A percentile compares a stretch with the other conserved stretches of the same genome.
Evolutionary conservation across 2,113 vertebrate genomes (phyloP).

Genomic region (Otus sunia): DNA sequence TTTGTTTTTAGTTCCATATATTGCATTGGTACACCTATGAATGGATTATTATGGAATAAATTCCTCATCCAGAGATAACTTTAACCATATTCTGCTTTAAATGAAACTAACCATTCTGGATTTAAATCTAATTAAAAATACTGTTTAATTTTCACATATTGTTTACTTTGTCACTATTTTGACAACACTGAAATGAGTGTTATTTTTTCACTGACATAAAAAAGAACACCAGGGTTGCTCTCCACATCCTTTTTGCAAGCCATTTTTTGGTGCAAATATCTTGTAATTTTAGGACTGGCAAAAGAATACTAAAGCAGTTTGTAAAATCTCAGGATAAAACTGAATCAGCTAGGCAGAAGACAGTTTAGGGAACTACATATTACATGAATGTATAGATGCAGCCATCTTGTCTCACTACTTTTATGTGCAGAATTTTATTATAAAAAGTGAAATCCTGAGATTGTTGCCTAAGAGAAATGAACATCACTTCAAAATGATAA

Average conservation of each 20-base stretch:
- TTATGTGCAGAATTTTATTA: background rate
- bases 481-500: fast-evolving
- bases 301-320: background rate
- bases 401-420: background rate
- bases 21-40: background rate
- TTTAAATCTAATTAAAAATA: background rate
- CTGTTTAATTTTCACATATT: background rate
- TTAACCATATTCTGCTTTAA: background rate
- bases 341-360: background rate
- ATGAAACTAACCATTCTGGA: background rate
- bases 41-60: background rate
- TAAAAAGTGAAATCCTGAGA: background rate
- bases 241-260: background rate
- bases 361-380: background rate
- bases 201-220: background rate
- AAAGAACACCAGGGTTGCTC: background rate
- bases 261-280: background rate
- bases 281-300: background rate
- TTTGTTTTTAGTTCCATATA: background rate
- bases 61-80: background rate
- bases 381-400: background rate
- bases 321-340: background rate
- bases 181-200: background rate
- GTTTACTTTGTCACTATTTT: background rate
- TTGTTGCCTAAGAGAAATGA: background rate